A percentile compares a stretch with the other conserved stretches of the same genome.
Evolutionary conservation across 2,888 invertebrate species (phyloP).

Genomic region (Drosophila neotestacea): DNA sequence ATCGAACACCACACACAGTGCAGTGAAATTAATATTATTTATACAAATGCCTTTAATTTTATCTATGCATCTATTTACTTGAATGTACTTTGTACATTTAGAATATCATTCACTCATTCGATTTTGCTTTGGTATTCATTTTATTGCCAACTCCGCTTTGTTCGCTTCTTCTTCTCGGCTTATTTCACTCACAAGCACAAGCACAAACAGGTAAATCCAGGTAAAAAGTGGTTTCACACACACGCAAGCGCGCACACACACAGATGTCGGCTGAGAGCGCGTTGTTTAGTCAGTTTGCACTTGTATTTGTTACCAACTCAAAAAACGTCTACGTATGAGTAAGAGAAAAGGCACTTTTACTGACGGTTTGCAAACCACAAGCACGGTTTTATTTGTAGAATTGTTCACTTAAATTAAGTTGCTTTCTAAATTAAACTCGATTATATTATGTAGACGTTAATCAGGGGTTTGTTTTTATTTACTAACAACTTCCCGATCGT

Average conservation of each 20-base stretch:
- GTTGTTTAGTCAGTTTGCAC: slow-evolving; percentile 38
- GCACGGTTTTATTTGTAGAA: slow-evolving; percentile 31
- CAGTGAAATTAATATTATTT: slow-evolving; percentile 37
- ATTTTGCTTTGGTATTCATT: slow-evolving; percentile 41
- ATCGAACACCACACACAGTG: slow-evolving; percentile 19
- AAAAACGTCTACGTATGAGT: slow-evolving; percentile 6
- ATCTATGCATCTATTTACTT: slow-evolving; percentile 12
- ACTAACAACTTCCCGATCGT: slow-evolving; percentile 39
- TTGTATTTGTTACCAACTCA: slow-evolving; percentile 67
- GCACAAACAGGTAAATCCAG: slow-evolving; percentile 83
- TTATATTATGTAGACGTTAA: neutral
- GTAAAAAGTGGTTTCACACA: slow-evolving; percentile 82
- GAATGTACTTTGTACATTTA: slow-evolving; percentile 18
- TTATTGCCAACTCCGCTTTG: slow-evolving; percentile 49
- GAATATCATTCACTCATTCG: slow-evolving; percentile 39
- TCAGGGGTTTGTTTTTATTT: slow-evolving; percentile 38
- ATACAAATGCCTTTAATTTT: slow-evolving; percentile 20
- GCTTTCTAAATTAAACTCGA: slow-evolving; percentile 4
- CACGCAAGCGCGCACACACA: slow-evolving; percentile 54
- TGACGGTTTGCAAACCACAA: slow-evolving; percentile 44
- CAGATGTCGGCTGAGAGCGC: slow-evolving; percentile 32
- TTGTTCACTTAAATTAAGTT: slow-evolving; percentile 17
- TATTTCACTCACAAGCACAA: slow-evolving; percentile 59
- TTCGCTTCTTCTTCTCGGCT: slow-evolving; percentile 48
- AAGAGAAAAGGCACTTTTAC: slow-evolving; percentile 46